Evolutionary conservation across 2,888 invertebrate genomes (phyloP), one percentile per base, ranked within the genome.

Genomic region (Eupithecia abbreviata): DNA sequence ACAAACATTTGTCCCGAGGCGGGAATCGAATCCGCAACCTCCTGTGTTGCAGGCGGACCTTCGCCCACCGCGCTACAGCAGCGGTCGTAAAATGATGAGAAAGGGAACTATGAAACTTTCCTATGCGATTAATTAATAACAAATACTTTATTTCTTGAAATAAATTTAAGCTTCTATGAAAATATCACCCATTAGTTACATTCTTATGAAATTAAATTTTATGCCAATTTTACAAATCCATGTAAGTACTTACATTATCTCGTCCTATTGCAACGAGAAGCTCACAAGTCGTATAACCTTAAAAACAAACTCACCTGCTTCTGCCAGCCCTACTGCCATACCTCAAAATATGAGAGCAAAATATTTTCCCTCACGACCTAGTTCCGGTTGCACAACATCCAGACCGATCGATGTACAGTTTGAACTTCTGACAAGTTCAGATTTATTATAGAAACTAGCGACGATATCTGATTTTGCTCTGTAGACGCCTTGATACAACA

Each of bases 331-430:
- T 77, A 73, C 75, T 78, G 81, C 80, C 75, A 76, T 76, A 75
- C 76, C 78, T 77, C 77, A 83, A 86, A 87, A 86, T 87, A 86
- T 86, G 81, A 82, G 83, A 83, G 79, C 84, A 80, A 87, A 86
- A 90, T 90, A 91, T 89, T 88, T 89, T 85, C 85, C 82, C 81
- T 79, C 80, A 80, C 86, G 92, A 91, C 92, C 92, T 85, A 91
- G 82, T 89, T 93, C 80, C 83, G 62, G 81, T 85, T 77, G 84
- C 80, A 79, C 81, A 75, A 80, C 45, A 62, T 73, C 55, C 51
- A 76, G 87, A 91, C 91, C 85, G 90, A 92, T 92, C 85, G 81
- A 75, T 73, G 67, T 85, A 79, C 72, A 76, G 72, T 70, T 58
- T 70, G 41, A 78, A 75, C 73, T 72, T 71, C 51, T 49, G 62